Conservation (phyloP, 2,797 vertebrate genomes). For the Mus spretus region DNA sequence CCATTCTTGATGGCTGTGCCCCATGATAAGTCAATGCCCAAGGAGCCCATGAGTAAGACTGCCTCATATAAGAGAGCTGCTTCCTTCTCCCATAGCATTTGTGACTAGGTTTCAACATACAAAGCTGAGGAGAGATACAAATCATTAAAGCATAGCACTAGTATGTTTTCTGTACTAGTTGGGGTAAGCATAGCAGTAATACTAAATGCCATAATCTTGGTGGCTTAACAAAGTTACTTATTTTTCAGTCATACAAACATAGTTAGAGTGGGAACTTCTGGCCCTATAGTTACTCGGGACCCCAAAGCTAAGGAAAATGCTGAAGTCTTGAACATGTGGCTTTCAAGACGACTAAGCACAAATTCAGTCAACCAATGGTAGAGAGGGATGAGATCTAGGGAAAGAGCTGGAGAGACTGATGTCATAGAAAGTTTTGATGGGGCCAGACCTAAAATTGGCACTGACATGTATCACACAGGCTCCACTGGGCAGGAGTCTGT, state of each 20-base stretch:
- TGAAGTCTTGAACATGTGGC: conserved; percentile 29
- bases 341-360: conserved; percentile 52
- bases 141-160: neutral
- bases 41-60: neutral
- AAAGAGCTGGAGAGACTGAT: conserved; percentile 28
- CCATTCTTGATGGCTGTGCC: neutral
- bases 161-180: conserved; percentile 22
- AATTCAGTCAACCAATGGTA: conserved; percentile 46
- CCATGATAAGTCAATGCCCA: neutral
- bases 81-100: neutral
- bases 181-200: conserved; percentile 27
- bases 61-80: neutral
- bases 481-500: conserved; percentile 12
- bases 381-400: neutral
- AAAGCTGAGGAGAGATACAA: neutral
- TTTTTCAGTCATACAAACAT: conserved; percentile 58
- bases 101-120: neutral
- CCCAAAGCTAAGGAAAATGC: conserved; percentile 7
- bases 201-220: conserved; percentile 39
- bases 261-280: neutral
- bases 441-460: conserved; percentile 11
- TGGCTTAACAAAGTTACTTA: conserved; percentile 46
- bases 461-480: neutral
- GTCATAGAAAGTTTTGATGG: conserved; percentile 28
- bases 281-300: neutral